Percentiles rank a stretch among this genome's conserved stretches.
Conservation (phyloP, 2,888 invertebrate genomes). For the Eupithecia vulgata region DNA sequence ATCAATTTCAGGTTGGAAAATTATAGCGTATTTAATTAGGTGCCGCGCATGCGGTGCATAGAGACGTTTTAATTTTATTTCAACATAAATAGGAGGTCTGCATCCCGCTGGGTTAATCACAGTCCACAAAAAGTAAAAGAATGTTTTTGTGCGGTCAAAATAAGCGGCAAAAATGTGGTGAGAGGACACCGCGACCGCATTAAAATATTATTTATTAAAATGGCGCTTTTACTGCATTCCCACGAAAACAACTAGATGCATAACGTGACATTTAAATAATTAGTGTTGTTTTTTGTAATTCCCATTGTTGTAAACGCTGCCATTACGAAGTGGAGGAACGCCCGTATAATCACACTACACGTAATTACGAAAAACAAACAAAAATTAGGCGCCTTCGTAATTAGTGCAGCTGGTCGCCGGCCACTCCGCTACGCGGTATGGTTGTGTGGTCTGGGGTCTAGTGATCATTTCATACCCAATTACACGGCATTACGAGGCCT, state of each 20-base stretch:
- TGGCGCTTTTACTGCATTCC: slow-evolving; percentile 46
- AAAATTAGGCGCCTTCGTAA: slow-evolving; percentile 36
- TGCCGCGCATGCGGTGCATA: slow-evolving; percentile 14
- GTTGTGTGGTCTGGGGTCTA: neutral
- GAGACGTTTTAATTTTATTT: slow-evolving; percentile 34
- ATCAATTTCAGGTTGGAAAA: slow-evolving; percentile 54
- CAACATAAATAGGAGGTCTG: slow-evolving; percentile 26
- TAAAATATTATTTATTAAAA: slow-evolving; percentile 42
- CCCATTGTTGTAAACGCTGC: slow-evolving; percentile 44
- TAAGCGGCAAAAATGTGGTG: slow-evolving; percentile 36
- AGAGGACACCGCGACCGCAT: slow-evolving; percentile 25
- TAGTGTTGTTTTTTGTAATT: slow-evolving; percentile 44
- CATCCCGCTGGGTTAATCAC: slow-evolving; percentile 38
- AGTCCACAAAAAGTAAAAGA: slow-evolving; percentile 21
- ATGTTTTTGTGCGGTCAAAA: slow-evolving; percentile 35
- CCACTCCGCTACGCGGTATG: neutral
- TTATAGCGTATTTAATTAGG: slow-evolving; percentile 49
- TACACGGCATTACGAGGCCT: neutral
- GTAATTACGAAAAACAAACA: slow-evolving; percentile 40
- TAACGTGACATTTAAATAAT: slow-evolving; percentile 68
- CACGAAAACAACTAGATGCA: slow-evolving; percentile 55
- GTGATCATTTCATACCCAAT: slow-evolving; percentile 1
- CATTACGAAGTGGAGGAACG: slow-evolving; percentile 40
- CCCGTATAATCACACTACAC: slow-evolving; percentile 33
- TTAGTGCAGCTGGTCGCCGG: slow-evolving; percentile 16